Percentiles rank a stretch among this genome's conserved stretches.
These are phyloP conservation scores for Syncerus caffer DNA, from an alignment of 2,797 vertebrate species.

Conservation along the genomic window DNA sequence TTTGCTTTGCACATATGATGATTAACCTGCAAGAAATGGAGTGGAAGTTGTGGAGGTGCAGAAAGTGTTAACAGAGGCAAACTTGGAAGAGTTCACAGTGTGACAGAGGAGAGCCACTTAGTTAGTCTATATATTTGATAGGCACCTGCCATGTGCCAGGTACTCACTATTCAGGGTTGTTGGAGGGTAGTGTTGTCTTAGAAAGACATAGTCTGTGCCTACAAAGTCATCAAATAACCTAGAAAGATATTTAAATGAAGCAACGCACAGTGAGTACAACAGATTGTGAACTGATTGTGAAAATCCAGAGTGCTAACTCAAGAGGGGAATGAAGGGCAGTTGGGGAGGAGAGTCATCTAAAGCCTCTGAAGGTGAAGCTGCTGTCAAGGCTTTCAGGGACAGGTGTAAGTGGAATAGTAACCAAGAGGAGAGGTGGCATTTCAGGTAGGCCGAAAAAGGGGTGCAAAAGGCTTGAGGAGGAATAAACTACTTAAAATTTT, in stretches of 20 bases:
- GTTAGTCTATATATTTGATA: neutral
- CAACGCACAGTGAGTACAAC: neutral
- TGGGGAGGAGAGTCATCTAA: neutral
- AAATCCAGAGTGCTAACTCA: neutral
- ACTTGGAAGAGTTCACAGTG: neutral
- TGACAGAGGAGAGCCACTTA: neutral
- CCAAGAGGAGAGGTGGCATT: neutral
- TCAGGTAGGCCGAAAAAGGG: neutral
- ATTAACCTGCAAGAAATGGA: neutral
- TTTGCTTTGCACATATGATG: neutral
- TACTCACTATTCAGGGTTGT: neutral
- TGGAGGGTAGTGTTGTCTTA: neutral
- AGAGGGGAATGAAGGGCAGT: too few species aligned
- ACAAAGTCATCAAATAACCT: neutral
- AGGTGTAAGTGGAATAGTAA: neutral
- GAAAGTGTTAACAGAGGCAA: neutral
- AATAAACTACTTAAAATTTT: neutral
- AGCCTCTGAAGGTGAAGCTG: neutral
- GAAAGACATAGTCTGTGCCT: neutral
- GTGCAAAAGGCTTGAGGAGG: neutral
- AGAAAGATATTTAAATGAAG: neutral
- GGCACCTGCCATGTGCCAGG: neutral
- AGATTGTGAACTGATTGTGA: neutral
- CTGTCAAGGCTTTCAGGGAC: neutral
- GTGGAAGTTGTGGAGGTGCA: neutral